Conservation (phyloP, 2,888 invertebrate genomes). For the Pollenia griseotomentosa region DNA sequence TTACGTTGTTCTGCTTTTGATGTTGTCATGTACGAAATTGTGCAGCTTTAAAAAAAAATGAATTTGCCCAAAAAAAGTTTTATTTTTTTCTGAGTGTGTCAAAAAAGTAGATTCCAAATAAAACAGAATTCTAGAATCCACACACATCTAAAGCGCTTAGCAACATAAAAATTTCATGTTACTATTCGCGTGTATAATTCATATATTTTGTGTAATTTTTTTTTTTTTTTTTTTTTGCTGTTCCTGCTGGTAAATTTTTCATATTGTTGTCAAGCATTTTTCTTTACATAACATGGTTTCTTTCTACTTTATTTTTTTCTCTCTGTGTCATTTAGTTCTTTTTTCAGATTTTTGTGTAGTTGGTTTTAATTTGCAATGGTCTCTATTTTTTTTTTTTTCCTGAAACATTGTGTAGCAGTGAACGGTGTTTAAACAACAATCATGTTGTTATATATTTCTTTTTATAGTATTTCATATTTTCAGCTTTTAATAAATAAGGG, state of each 20-base stretch:
- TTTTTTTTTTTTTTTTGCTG: background rate
- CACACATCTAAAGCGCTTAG: constrained; percentile 62
- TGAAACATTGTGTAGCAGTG: constrained; percentile 16
- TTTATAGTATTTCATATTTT: constrained; percentile 35
- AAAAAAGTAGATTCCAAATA: constrained; percentile 32
- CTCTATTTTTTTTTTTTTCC: background rate
- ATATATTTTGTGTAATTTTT: constrained; percentile 31
- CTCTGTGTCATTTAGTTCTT: constrained; percentile 24
- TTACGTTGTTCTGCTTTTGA: constrained; percentile 42
- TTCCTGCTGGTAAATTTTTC: constrained; percentile 40
- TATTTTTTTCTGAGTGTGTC: constrained; percentile 32
- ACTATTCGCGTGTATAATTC: constrained; percentile 59
- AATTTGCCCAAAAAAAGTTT: constrained; percentile 37
- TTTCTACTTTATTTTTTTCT: background rate
- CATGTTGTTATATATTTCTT: constrained; percentile 55
- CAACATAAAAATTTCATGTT: constrained; percentile 65
- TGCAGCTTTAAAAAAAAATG: constrained; percentile 53
- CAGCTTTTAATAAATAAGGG: constrained; percentile 60
- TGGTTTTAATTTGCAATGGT: constrained; percentile 42
- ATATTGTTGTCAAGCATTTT: constrained; percentile 66
- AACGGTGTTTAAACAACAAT: constrained; percentile 68
- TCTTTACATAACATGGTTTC: constrained; percentile 48
- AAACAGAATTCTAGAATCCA: constrained; percentile 42
- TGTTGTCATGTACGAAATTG: constrained; percentile 43
- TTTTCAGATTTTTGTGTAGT: constrained; percentile 1